A percentile compares a stretch with the other conserved stretches of the same genome.
Conservation (phyloP, 2,113 vertebrate species). For the Myodes glareolus region DNA sequence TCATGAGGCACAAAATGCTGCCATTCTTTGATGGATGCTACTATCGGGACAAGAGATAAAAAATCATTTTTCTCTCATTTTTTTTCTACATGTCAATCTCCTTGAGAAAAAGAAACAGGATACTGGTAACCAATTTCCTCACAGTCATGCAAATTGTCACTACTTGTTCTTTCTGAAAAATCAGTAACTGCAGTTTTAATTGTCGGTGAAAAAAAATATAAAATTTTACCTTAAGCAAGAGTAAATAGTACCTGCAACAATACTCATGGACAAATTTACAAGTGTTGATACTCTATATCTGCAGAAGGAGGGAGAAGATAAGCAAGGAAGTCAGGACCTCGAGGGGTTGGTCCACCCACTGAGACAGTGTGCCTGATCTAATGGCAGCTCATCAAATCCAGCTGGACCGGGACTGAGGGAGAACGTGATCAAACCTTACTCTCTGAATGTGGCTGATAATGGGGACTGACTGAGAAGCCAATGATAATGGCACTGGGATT, state of each 20-base stretch:
- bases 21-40: too few species aligned
- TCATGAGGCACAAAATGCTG: neutral
- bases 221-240: neutral
- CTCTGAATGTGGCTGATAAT: too few species aligned
- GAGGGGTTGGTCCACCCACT: too few species aligned
- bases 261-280: neutral
- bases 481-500: too few species aligned
- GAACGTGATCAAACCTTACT: too few species aligned
- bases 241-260: neutral
- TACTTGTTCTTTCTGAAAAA: neutral
- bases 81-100: neutral
- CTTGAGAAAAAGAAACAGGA: neutral
- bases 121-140: neutral
- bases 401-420: too few species aligned
- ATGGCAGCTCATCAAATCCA: too few species aligned
- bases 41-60: neutral
- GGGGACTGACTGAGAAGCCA: too few species aligned
- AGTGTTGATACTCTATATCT: accelerated
- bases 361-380: too few species aligned
- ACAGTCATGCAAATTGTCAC: neutral
- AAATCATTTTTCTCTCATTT: neutral
- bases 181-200: neutral
- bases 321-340: too few species aligned
- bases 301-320: too few species aligned
- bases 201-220: neutral